These are phyloP conservation scores for Akabosia matsudoensis DNA, from an alignment of 1,140 invertebrate species.

Conservation along the genomic window DNA sequence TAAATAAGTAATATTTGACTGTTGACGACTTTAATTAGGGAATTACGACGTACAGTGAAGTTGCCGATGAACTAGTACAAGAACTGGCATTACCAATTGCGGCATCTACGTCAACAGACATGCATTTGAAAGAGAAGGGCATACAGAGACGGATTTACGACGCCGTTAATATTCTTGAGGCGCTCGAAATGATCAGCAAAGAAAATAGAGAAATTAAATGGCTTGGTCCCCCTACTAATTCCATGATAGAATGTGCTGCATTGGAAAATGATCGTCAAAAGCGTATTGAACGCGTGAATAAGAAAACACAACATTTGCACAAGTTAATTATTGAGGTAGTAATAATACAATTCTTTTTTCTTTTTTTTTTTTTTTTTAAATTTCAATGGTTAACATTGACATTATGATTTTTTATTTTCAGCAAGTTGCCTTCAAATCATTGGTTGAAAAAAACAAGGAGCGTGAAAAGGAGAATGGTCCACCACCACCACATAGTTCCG, in stretches of 20 bases:
- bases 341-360: neutral
- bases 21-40: conserved; percentile 53
- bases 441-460: conserved; percentile 85
- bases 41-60: conserved; percentile 92
- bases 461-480: conserved; percentile 70
- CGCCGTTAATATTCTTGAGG: conserved; percentile 98
- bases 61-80: conserved; percentile 97
- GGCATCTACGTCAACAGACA: conserved; percentile 49
- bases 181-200: conserved; percentile 99
- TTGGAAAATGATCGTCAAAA: conserved; percentile 86
- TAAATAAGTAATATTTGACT: too few species aligned
- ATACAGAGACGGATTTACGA: conserved; percentile 98
- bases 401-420: conserved; percentile 59
- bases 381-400: neutral
- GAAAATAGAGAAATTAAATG: conserved; percentile 99
- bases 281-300: conserved; percentile 81
- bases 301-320: conserved; percentile 91
- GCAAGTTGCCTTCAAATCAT: conserved; percentile 96
- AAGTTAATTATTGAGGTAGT: conserved; percentile 82
- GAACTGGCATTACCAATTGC: conserved; percentile 74
- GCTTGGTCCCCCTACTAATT: conserved; percentile 97
- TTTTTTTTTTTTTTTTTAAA: too few species aligned
- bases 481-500: conserved; percentile 81
- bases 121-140: conserved; percentile 99
- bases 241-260: conserved; percentile 85